Base-by-base conservation (phyloP, 2,888 invertebrate genomes). In the Tineola bisselliella region DNA sequence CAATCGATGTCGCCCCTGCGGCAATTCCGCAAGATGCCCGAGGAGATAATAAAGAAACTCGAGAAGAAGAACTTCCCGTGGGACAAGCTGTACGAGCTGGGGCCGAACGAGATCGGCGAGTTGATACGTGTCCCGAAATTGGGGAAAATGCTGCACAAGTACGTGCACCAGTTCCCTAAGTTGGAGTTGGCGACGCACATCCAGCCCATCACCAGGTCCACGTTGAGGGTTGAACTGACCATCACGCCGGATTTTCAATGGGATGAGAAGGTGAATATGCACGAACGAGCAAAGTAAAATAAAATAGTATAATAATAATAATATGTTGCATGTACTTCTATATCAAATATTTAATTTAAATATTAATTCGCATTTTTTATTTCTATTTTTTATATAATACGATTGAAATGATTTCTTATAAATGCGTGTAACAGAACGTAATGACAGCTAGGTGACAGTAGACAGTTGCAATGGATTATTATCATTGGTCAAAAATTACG, bases 191-290 rank as follows among this genome's bases (percentile, higher is more conserved):
- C 97, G 0, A 98, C 99, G 0, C 97, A 99, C 74, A 97, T 99
- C 67, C 98, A 99, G 76, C 99, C 99, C 0, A 97, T 99, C 65
- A 99, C 99, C 0, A 80, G 95, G 61, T 93, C 95, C 1, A 99
- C 98, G 0, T 84, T 99, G 17, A 89, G 97, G 61, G 97, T 99
- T 0, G 99, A 99, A 79, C 84, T 99, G 13, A 98, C 98, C 0
- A 96, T 99, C 63, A 97, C 97, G 0, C 99, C 99, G 0, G 99
- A 99, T 82, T 99, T 99, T 81, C 96, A 98, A 72, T 99, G 99
- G 99, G 99, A 99, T 69, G 98, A 98, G 64, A 98, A 98, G 84
- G 88, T 94, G n/a, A n/a, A n/a, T n/a, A n/a, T n/a, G n/a, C n/a
- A n/a, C n/a, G n/a, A n/a, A n/a, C n/a, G n/a, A n/a, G n/a, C n/a